A percentile compares a stretch with the other conserved stretches of the same genome.
Conservation (phyloP, 2,797 vertebrate genomes). For the Pseudochirops cupreus region DNA sequence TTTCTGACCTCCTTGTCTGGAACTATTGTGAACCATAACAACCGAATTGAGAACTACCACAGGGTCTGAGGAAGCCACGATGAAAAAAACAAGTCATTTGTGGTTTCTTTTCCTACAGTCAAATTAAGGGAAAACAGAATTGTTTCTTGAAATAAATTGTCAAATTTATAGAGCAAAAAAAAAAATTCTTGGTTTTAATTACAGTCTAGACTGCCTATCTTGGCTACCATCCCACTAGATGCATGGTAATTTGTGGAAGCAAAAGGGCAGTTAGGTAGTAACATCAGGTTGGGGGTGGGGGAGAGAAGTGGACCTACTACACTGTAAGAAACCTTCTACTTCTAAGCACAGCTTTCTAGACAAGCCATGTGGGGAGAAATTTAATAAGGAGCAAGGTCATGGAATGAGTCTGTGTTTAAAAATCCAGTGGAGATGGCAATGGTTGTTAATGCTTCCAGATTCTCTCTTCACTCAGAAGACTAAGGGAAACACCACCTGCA, state of each 20-base stretch:
- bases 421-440: slow-evolving; percentile 3
- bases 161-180: slow-evolving; percentile 69
- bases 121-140: slow-evolving; percentile 56
- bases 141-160: slow-evolving; percentile 67
- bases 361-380: slow-evolving; percentile 40
- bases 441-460: slow-evolving; percentile 29
- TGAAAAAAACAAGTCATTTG: slow-evolving; percentile 31
- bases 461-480: slow-evolving; percentile 27
- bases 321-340: slow-evolving; percentile 20
- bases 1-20: slow-evolving; percentile 6
- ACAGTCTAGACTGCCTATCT: slow-evolving; percentile 61
- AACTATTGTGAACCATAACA: slow-evolving; percentile 17
- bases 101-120: slow-evolving; percentile 59
- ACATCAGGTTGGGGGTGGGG: neutral
- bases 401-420: slow-evolving; percentile 46
- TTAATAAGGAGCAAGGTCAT: slow-evolving; percentile 18
- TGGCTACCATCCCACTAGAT: slow-evolving; percentile 43
- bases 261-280: slow-evolving; percentile 1
- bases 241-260: slow-evolving; percentile 35
- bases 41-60: slow-evolving; percentile 11
- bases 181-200: slow-evolving; percentile 67
- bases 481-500: neutral
- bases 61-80: slow-evolving; percentile 35
- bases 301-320: neutral
- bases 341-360: slow-evolving; percentile 38